These are phyloP conservation scores for Panagrolaimus sp. DNA, from an alignment of 1,140 invertebrate genomes.

Conservation along the genomic window DNA sequence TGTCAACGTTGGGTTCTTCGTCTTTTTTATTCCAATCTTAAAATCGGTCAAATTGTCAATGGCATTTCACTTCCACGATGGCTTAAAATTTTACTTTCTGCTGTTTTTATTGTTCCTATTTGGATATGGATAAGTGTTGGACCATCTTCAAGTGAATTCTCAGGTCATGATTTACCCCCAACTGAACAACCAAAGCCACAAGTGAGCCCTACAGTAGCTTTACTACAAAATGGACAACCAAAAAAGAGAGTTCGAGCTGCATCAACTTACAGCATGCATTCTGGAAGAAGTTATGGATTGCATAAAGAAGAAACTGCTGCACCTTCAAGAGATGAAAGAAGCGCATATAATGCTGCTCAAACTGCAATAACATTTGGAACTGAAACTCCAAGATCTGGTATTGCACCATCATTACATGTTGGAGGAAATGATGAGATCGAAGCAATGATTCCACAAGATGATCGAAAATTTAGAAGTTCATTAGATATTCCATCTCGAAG, in stretches of 20 bases:
- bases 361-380: background rate
- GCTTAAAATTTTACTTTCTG: constrained; percentile 44
- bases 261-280: constrained; percentile 14
- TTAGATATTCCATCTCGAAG: background rate
- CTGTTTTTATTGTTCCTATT: constrained; percentile 35
- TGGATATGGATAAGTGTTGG: constrained; percentile 18
- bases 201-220: constrained; percentile 39
- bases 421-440: background rate
- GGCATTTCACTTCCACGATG: constrained; percentile 33
- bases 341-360: background rate
- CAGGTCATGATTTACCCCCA: constrained; percentile 17
- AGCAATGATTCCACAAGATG: background rate
- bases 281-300: background rate
- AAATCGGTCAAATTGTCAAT: constrained; percentile 20
- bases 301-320: background rate
- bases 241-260: constrained; percentile 2
- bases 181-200: background rate
- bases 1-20: constrained; percentile 50
- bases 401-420: background rate
- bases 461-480: background rate
- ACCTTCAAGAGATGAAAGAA: constrained; percentile 10
- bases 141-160: constrained; percentile 27
- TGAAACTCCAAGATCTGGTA: constrained; percentile 9
- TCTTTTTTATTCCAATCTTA: constrained; percentile 48
- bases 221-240: constrained; percentile 32